Conservation (phyloP, 2,797 vertebrate species). For the Myotis myotis region DNA sequence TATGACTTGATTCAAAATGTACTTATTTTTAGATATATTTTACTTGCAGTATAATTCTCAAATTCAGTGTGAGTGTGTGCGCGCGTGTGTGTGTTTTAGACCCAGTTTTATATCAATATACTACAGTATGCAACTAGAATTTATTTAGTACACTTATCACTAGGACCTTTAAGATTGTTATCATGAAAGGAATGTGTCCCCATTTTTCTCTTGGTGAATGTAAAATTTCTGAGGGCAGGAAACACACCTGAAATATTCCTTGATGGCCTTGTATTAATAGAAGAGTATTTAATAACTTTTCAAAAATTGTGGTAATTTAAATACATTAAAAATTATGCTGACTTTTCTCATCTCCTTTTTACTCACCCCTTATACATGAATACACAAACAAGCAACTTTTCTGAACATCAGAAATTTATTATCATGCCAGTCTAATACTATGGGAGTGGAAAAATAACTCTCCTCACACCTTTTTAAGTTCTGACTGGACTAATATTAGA, state of each 20-base stretch:
- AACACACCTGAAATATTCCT: background rate
- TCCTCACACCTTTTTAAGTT: background rate
- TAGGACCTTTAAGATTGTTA: background rate
- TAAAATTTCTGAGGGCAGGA: background rate
- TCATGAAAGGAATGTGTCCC: background rate
- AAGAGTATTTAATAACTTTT: background rate
- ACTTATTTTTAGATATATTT: background rate
- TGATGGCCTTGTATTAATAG: background rate
- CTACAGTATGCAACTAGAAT: background rate
- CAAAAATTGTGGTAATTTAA: background rate
- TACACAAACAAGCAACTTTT: background rate
- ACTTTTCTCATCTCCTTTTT: background rate
- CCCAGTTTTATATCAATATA: background rate
- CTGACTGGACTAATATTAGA: background rate
- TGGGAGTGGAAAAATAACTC: background rate
- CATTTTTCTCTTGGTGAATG: background rate
- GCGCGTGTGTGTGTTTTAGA: background rate
- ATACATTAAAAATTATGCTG: background rate
- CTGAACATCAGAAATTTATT: background rate
- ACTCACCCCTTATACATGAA: background rate
- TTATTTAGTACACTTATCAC: background rate
- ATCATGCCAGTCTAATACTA: background rate
- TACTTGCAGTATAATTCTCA: background rate
- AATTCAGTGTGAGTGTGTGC: background rate
- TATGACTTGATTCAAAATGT: constrained; percentile 7